A percentile compares a stretch with the other conserved stretches of the same genome.
These are phyloP conservation scores for Columba janthina DNA, from an alignment of 2,113 vertebrate species.

Conservation along the genomic window DNA sequence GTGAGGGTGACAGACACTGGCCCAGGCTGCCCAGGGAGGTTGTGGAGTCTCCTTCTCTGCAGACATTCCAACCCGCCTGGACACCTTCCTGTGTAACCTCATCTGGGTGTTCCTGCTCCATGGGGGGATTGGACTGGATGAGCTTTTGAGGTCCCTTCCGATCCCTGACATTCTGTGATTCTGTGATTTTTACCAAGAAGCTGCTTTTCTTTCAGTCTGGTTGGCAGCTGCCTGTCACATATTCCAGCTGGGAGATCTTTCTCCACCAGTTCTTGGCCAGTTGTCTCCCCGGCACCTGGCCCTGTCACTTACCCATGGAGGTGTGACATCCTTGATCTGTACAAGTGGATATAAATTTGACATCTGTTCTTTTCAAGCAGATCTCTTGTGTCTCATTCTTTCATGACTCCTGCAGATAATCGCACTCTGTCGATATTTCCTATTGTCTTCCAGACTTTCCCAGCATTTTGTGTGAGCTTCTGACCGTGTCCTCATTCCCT, in stretches of 20 bases:
- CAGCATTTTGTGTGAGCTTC: neutral
- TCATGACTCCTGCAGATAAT: neutral
- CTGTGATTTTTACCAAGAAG: neutral
- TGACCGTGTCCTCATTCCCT: neutral
- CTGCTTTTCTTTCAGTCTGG: neutral
- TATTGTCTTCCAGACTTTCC: neutral
- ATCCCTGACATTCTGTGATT: too few relatives aligned
- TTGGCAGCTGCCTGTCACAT: neutral
- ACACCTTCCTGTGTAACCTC: too few relatives aligned
- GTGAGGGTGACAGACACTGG: too few relatives aligned
- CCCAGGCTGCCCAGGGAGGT: too few relatives aligned
- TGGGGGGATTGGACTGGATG: too few relatives aligned
- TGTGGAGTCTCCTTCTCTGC: too few relatives aligned
- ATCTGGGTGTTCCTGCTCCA: too few relatives aligned
- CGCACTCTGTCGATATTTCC: neutral
- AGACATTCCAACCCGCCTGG: too few relatives aligned
- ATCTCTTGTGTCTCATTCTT: neutral
- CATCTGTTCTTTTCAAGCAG: neutral
- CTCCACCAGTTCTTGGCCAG: neutral
- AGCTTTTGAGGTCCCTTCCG: too few relatives aligned
- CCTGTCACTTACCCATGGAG: neutral
- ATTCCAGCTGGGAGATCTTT: neutral
- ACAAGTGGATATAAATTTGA: neutral
- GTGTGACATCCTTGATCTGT: neutral
- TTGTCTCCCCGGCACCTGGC: neutral